Conservation (phyloP, 2,797 vertebrate genomes). For the Spea hammondii region DNA sequence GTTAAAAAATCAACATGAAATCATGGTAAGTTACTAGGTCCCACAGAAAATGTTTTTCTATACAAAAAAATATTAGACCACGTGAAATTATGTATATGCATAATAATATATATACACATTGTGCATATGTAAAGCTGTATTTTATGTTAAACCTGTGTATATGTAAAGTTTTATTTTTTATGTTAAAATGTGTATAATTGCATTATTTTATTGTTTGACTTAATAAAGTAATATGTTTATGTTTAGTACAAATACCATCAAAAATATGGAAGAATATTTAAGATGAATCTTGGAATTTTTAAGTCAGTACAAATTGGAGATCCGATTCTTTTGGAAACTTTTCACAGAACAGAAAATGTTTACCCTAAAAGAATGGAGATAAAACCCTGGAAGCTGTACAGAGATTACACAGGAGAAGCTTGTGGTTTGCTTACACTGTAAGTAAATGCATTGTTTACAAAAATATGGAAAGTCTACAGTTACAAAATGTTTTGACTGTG, state of each 20-base stretch:
- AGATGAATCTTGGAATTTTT: slow-evolving; percentile 50
- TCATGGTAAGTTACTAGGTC: slow-evolving; percentile 33
- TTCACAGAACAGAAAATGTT: slow-evolving; percentile 35
- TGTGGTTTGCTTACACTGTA: slow-evolving; percentile 47
- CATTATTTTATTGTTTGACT: not conserved
- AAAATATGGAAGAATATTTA: slow-evolving; percentile 45
- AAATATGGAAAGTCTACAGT: too few relatives aligned
- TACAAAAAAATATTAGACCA: not conserved
- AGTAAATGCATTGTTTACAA: slow-evolving; percentile 3
- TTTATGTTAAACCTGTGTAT: not conserved
- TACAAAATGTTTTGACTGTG: too few relatives aligned
- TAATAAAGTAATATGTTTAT: not conserved
- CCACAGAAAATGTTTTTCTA: not conserved
- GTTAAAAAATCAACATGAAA: slow-evolving; percentile 48
- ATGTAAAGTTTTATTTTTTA: not conserved
- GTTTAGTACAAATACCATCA: slow-evolving; percentile 42
- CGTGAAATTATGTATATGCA: not conserved
- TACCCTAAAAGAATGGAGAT: slow-evolving; percentile 47
- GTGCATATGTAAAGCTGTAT: not conserved
- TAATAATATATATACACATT: not conserved
- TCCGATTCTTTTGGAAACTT: slow-evolving; percentile 30
- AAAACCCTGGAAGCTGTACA: slow-evolving; percentile 48
- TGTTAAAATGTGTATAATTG: not conserved
- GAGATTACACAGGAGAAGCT: slow-evolving; percentile 40
- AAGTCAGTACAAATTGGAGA: slow-evolving; percentile 51